phyloP scores from a whole-genome alignment of 2,888 invertebrate species.

The Idaea straminata region DNA sequence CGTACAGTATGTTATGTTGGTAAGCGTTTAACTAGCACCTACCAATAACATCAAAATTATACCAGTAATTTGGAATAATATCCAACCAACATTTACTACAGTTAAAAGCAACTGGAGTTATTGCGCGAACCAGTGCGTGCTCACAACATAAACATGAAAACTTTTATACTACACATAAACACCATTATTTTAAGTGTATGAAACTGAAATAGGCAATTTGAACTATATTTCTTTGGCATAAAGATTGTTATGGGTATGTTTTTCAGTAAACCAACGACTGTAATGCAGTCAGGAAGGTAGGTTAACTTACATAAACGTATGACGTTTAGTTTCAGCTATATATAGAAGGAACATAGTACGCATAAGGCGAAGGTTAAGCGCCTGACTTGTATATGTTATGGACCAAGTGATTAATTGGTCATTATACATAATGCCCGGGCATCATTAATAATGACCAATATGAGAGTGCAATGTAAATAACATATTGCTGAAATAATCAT shows the following conservation, averaged over 20 bases:
- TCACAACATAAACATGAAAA: constrained; percentile 58
- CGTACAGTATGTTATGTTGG: too few relatives aligned
- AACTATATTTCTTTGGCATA: constrained; percentile 15
- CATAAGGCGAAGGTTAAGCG: constrained; percentile 50
- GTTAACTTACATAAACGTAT: too few relatives aligned
- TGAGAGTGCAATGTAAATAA: too few relatives aligned
- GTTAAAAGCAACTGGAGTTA: constrained; percentile 25
- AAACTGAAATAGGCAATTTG: constrained; percentile 12
- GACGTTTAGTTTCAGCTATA: neutral
- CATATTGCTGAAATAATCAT: too few relatives aligned
- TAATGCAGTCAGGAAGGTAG: neutral
- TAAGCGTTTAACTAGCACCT: too few relatives aligned
- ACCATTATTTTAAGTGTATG: constrained; percentile 35
- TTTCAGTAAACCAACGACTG: constrained; percentile 5
- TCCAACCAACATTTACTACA: constrained; percentile 17
- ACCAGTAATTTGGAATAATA: constrained; percentile 19
- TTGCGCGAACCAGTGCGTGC: constrained; percentile 63
- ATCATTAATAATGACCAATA: too few relatives aligned
- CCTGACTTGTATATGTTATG: neutral
- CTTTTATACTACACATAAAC: constrained; percentile 55
- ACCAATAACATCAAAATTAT: neutral
- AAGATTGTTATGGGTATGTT: constrained; percentile 14
- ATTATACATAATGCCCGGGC: too few relatives aligned
- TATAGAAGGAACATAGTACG: constrained; percentile 34
- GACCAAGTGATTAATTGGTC: too few relatives aligned